Evolutionary conservation across 2,888 invertebrate species (phyloP).

Genomic region (Sepiola atlantica): DNA sequence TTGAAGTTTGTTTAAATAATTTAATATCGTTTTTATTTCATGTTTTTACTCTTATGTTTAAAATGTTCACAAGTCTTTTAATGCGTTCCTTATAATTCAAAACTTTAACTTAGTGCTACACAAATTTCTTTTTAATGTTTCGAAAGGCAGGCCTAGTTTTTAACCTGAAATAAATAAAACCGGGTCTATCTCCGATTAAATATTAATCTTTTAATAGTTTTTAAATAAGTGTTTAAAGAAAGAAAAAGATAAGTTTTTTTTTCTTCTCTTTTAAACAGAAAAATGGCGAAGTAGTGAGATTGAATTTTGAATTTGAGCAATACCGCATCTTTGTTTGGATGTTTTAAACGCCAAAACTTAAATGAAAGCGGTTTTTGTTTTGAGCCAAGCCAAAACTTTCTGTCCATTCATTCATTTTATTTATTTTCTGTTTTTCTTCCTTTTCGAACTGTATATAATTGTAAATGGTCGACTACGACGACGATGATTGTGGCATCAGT

Average conservation of each 20-base stretch:
- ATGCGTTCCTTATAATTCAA: background rate
- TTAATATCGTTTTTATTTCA: background rate
- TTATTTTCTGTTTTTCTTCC: background rate
- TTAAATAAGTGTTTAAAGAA: no score
- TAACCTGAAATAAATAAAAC: no score
- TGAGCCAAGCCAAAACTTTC: background rate
- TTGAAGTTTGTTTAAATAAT: background rate
- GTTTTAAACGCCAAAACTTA: background rate
- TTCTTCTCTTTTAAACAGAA: background rate
- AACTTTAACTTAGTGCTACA: background rate
- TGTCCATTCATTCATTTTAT: background rate
- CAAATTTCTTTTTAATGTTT: no score
- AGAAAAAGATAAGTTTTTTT: background rate
- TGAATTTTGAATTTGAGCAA: background rate
- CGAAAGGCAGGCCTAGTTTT: no score
- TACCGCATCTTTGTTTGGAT: background rate
- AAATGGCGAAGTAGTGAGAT: conserved; percentile 20
- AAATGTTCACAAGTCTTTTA: background rate
- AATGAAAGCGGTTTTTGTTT: conserved; percentile 2
- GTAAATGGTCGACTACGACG: background rate
- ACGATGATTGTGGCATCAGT: background rate
- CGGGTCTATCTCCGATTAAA: no score
- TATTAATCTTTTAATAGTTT: no score
- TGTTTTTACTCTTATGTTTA: no score
- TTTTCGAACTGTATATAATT: background rate